Base-by-base conservation (phyloP, 2,888 invertebrate genomes). In the Lochmaea crataegi region DNA sequence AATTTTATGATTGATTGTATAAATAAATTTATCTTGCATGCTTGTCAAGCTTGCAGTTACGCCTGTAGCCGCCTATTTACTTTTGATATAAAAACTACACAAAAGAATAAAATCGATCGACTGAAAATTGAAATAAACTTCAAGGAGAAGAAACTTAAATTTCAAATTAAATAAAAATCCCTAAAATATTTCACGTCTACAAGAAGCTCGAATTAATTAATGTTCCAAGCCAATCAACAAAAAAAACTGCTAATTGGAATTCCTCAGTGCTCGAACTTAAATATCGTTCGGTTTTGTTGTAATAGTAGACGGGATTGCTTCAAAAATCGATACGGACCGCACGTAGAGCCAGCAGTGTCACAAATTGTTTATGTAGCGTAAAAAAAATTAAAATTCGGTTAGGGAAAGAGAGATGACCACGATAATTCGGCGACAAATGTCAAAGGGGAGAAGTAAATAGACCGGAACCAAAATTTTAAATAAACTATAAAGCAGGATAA, bases 181-280 rank as follows among this genome's bases (percentile, higher is more conserved):
- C 38, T 38, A 14, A 38, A 60, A 60, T 60, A 41, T 38, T 38
- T 60, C 38, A 26, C 32, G 58, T 26, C 32, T 14, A 32, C 16
- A 60, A 60, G 38, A 26, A 32, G 12, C 38, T 32, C 16, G 16
- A 60, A 60, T 60, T 60, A 66, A 66, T 66, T 66, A 56, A 57
- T 48, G 66, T 57, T 56, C 48, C 42, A 57, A 66, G 32, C 66
- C 57, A 66, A 66, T 42, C 66, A 66, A 66, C n/a, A 56, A 66
- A 66, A 66, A 66, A 66, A 66, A 57, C 42, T 57, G 66, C 18
- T 66, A 66, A 66, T 66, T 66, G 66, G 66, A 66, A 66, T 66
- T 66, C 66, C 42, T 57, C 16, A 41, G 66, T 22, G 66, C 57
- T 38, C 60, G 60, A 60, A 38, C 60, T 60, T 41, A 60, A 60